These are phyloP conservation scores for Laticauda laticaudata DNA, from an alignment of 2,113 vertebrate genomes.

Conservation along the genomic window DNA sequence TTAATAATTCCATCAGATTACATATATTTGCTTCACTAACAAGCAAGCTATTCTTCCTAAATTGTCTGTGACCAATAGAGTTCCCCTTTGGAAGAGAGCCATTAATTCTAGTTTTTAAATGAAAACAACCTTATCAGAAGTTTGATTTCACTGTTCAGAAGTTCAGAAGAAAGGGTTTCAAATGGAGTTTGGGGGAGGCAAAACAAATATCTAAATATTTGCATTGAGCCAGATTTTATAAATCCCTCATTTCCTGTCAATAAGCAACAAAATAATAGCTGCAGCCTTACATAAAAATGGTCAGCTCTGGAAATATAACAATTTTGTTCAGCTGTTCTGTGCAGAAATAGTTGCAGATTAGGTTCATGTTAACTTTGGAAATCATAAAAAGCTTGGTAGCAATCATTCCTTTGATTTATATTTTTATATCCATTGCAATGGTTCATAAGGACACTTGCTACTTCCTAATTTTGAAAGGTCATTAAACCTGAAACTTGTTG, in stretches of 20 bases:
- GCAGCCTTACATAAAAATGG: conserved; percentile 51
- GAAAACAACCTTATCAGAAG: conserved; percentile 55
- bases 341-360: conserved; percentile 64
- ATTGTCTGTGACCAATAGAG: conserved; percentile 62
- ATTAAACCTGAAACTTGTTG: conserved; percentile 62
- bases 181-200: conserved; percentile 1
- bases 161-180: background rate
- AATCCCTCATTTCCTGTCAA: conserved; percentile 65
- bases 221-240: conserved; percentile 54
- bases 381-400: conserved; percentile 61
- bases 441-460: conserved; percentile 74
- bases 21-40: conserved; percentile 73
- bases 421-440: conserved; percentile 56
- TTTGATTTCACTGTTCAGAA: conserved; percentile 35
- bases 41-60: conserved; percentile 65
- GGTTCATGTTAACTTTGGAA: conserved; percentile 66
- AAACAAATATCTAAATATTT: conserved; percentile 55
- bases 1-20: conserved; percentile 75
- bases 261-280: conserved; percentile 47
- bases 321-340: conserved; percentile 57
- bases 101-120: conserved; percentile 58
- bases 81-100: conserved; percentile 53
- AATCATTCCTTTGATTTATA: conserved; percentile 69
- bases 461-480: conserved; percentile 71
- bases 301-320: conserved; percentile 50